Evolutionary conservation across 2,797 vertebrate species (phyloP).

Genomic region (Diplodus puntazzo): DNA sequence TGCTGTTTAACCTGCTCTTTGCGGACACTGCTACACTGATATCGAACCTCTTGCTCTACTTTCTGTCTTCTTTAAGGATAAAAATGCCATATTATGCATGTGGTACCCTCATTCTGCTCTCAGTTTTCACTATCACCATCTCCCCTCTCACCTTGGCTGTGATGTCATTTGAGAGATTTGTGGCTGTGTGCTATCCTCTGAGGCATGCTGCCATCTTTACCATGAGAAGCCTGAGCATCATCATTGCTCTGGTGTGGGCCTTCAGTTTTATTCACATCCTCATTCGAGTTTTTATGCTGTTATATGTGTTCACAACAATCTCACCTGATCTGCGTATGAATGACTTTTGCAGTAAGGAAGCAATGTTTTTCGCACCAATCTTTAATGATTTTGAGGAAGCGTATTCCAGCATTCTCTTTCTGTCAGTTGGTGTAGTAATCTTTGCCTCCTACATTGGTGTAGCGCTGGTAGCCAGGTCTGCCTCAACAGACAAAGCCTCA

Average conservation of each 20-base stretch:
- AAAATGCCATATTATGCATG: constrained; percentile 41
- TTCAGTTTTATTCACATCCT: constrained; percentile 29
- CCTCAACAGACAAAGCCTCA: constrained; percentile 35
- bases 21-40: constrained; percentile 58
- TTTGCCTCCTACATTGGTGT: constrained; percentile 44
- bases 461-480: constrained; percentile 29
- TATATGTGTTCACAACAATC: neutral
- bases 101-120: constrained; percentile 26
- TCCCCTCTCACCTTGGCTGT: constrained; percentile 68
- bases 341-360: constrained; percentile 12
- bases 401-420: constrained; percentile 15
- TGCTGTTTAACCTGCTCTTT: constrained; percentile 59
- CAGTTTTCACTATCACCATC: neutral
- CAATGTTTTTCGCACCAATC: neutral
- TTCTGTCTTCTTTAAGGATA: neutral
- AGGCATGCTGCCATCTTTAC: constrained; percentile 65
- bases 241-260: constrained; percentile 39
- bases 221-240: constrained; percentile 42
- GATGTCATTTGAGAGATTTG: constrained; percentile 76
- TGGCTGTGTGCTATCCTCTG: constrained; percentile 71
- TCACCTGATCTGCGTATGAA: neutral
- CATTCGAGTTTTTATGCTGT: constrained; percentile 18
- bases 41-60: constrained; percentile 15
- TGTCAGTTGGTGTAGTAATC: constrained; percentile 14
- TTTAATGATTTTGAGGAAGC: neutral